Conservation (phyloP, 1,140 invertebrate genomes). For the Lucilia cuprina region DNA sequence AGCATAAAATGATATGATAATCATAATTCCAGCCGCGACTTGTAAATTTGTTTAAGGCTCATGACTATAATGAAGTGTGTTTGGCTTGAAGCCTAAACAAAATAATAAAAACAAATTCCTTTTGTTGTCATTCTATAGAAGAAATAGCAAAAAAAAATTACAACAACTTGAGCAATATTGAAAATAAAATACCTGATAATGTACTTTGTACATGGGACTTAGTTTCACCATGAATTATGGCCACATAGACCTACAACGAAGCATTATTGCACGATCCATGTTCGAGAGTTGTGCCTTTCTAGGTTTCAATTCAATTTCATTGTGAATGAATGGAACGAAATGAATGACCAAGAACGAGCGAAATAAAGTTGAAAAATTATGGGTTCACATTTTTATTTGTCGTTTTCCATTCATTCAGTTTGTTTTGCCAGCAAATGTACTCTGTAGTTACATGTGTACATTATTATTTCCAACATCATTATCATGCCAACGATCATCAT, state of each 20-base stretch:
- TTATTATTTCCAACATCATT: not conserved
- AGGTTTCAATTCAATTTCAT: not conserved
- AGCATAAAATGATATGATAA: conserved; percentile 42
- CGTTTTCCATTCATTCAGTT: not conserved
- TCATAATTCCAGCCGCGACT: conserved; percentile 41
- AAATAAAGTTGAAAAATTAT: conserved; percentile 3
- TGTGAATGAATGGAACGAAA: not conserved
- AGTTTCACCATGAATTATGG: not conserved
- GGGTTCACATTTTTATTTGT: conserved; percentile 18
- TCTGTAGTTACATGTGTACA: not conserved
- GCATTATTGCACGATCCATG: conserved; percentile 39
- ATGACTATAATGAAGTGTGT: conserved; percentile 19
- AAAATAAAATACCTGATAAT: conserved; percentile 11
- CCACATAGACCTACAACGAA: conserved; percentile 36
- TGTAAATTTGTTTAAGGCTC: conserved; percentile 40
- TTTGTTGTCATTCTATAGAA: conserved; percentile 20
- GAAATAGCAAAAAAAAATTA: conserved; percentile 11
- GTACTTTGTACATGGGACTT: conserved; percentile 1
- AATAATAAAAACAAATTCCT: not conserved
- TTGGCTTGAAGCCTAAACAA: not conserved
- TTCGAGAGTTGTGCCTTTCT: not conserved
- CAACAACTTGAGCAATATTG: not conserved
- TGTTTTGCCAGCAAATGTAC: not conserved
- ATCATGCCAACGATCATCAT: not conserved
- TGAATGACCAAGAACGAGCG: not conserved